Conservation (phyloP, 2,888 invertebrate species). For the Lepidonotus clava region DNA sequence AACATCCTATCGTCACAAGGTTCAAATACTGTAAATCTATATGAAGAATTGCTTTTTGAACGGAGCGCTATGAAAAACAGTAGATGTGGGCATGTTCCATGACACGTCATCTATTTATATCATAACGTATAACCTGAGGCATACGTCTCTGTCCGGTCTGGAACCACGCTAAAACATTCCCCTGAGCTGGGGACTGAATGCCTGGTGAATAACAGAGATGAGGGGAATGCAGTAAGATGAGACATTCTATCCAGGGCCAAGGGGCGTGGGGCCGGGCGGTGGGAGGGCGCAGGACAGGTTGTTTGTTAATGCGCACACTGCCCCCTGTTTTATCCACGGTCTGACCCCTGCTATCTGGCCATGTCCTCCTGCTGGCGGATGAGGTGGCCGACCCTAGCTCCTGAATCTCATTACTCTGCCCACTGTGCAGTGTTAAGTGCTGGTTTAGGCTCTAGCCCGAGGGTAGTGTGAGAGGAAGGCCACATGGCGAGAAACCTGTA, state of each 20-base stretch:
- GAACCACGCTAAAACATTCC: too few species aligned
- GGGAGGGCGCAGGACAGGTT: background rate
- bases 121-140: too few species aligned
- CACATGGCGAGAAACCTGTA: conserved; percentile 22
- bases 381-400: background rate
- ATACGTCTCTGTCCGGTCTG: too few species aligned
- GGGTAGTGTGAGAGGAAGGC: conserved; percentile 3
- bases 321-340: background rate
- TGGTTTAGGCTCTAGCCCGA: background rate
- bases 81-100: too few species aligned
- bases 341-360: background rate
- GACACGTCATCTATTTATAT: too few species aligned
- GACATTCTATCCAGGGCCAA: background rate
- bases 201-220: too few species aligned
- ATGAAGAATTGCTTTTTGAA: too few species aligned
- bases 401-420: too few species aligned
- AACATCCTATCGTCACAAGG: too few species aligned
- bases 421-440: background rate
- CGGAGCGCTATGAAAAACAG: too few species aligned
- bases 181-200: too few species aligned
- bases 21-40: too few species aligned
- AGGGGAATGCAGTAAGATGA: conserved; percentile 12
- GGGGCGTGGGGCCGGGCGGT: background rate
- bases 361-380: background rate
- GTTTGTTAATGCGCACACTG: conserved; percentile 19